Percentiles rank a stretch among this genome's conserved stretches.
phyloP scores from a whole-genome alignment of 2,888 invertebrate genomes.

The Clunio marinus region DNA sequence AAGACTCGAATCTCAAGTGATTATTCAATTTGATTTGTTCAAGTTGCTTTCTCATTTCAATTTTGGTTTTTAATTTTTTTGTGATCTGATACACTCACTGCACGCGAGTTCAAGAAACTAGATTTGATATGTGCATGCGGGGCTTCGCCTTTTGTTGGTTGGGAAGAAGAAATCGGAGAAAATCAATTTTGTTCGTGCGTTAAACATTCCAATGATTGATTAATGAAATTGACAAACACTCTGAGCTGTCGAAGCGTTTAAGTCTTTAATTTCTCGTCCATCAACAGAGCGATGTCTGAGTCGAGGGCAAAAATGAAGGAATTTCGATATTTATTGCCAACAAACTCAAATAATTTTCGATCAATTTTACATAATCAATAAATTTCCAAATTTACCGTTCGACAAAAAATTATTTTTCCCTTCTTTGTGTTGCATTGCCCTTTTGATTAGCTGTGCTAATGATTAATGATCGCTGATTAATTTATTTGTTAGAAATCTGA shows the following conservation, averaged over 20 bases:
- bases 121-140: constrained; percentile 31
- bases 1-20: constrained; percentile 6
- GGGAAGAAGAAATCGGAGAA: not conserved
- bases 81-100: constrained; percentile 4
- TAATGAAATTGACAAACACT: constrained; percentile 36
- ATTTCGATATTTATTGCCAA: not conserved
- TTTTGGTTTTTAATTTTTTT: not conserved
- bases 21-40: constrained; percentile 27
- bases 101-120: not conserved
- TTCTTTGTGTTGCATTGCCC: not conserved
- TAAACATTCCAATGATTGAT: constrained; percentile 33
- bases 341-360: not conserved
- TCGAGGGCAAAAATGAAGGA: not conserved
- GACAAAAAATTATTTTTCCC: not conserved
- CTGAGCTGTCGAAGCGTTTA: constrained; percentile 20
- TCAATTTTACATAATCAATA: not conserved
- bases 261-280: not conserved
- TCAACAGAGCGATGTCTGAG: not conserved
- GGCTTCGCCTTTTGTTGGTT: constrained; percentile 5
- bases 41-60: too few relatives aligned
- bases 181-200: not conserved
- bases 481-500: not conserved
- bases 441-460: not conserved
- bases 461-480: constrained; percentile 21
- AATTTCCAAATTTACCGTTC: not conserved